Evolutionary conservation across 2,888 invertebrate genomes (phyloP).

Genomic region (Drosophila kambysellisi): DNA sequence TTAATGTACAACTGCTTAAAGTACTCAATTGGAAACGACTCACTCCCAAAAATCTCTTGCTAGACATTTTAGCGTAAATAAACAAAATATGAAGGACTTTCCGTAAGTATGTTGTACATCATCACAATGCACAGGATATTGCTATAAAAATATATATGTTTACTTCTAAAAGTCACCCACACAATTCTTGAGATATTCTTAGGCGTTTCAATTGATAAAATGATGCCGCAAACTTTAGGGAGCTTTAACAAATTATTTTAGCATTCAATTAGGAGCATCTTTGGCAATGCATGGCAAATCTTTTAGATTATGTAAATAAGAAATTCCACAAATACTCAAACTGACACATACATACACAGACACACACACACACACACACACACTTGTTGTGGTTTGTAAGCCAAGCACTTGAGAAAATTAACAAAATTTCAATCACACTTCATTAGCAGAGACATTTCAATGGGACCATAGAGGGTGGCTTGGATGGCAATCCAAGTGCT

Average conservation of each 20-base stretch:
- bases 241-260: slow-evolving; percentile 45
- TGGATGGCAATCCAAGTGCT: slow-evolving; percentile 8
- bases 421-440: slow-evolving; percentile 82
- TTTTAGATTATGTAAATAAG: slow-evolving; percentile 53
- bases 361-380: slow-evolving; percentile 5
- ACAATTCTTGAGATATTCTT: background rate
- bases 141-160: background rate
- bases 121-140: too few species aligned
- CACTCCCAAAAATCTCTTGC: background rate
- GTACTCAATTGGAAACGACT: background rate
- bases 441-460: slow-evolving; percentile 76
- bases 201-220: background rate
- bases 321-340: slow-evolving; percentile 37
- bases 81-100: background rate
- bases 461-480: slow-evolving; percentile 24
- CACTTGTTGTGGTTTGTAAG: slow-evolving; percentile 12
- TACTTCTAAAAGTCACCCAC: background rate
- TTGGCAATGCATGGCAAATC: slow-evolving; percentile 43
- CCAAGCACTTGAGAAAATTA: slow-evolving; percentile 76
- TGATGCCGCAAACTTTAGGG: background rate
- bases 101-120: background rate
- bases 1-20: background rate
- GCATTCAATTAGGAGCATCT: slow-evolving; percentile 54
- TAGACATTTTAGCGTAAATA: background rate
- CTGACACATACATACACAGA: slow-evolving; percentile 19